Evolutionary conservation across 2,113 vertebrate genomes (phyloP), one percentile per base, ranked within the genome.

Genomic region (Ammodytes marinus): DNA sequence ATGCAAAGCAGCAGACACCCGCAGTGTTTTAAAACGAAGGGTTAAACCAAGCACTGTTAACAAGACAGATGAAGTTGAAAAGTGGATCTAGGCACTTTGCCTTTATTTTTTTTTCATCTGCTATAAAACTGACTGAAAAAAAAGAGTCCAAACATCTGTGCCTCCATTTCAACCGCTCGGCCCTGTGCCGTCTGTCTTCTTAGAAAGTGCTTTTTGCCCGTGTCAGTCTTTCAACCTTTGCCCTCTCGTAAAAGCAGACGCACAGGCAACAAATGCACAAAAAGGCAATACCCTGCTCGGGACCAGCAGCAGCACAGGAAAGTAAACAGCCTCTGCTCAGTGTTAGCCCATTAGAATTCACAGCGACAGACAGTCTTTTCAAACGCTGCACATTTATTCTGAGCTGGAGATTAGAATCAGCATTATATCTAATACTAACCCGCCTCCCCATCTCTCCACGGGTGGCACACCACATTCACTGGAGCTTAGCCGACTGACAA

Each of bases 321-420:
- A 90, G 74, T 61, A 81, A 86, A 81, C 64, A 67, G 74, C 81
- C 27, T 84, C 80, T 85, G 77, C 82, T 90, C 55, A 69, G 39
- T 17, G 54, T 82, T 77, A 73, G 70, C 69, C 63, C 37, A 87
- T 83, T 89, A 74, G 13, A 84, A 92, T 88, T 86, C 82, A 85
- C 73, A 88, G 84, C 43, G 74, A 82, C 77, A 72, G 75, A 17
- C 68, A 46, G 79, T 66, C 42, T 82, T 86, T 83, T 82, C 80
- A 84, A 88, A 85, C 19, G 42, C 72, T 69, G 73, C 60, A 72
- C 86, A 82, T 89, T 89, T 89, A 88, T 88, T 87, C 88, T 77
- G 82, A 84, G 74, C 55, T 59, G 5, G 70, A 92, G 83, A 91
- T 90, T 79, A 85, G 70, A 84, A 86, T 87, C 78, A 77, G 86